Base-by-base conservation (phyloP, 64 coral and sea anemone species). In the Porites australiensis region DNA sequence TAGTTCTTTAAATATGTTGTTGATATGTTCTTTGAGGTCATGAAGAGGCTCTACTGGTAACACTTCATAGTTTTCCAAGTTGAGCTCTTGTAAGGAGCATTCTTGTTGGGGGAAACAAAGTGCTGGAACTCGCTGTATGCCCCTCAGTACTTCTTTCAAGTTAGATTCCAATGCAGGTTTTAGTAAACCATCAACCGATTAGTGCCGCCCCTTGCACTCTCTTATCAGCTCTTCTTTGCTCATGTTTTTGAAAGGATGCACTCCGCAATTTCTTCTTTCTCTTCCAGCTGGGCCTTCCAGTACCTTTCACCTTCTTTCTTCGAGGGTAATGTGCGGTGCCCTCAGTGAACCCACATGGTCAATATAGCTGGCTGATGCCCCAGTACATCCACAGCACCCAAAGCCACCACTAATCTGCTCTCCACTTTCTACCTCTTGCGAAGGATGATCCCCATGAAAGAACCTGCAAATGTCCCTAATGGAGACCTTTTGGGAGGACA, bases 11-110 rank as follows among this genome's bases (percentile, higher is more conserved):
- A 95, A 95, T 8, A 95, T 69, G 8, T 95, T 86, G 46, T 89
- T 79, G 9, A 81, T 83, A 43, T 95, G 92, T 20, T 93, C 53
- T n/a, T 83, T 75, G 58, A 88, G 75, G 16, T 93, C 92, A 80
- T 93, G 91, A 2, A 93, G 91, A 14, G 91, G 91, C 19, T 93
- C 91, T 45, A 49, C 61, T 27, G 91, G 91, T 7, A 88, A 6
- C 11, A 93, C 75, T 69, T 93, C 75, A 82, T 93, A 93, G 5
- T 64, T 18, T 27, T 44, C 43, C 13, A 92, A 59, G 71, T 76
- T 86, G 68, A 89, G 57, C 44, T 87, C 67, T 54, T 67, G 2
- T 65, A 87, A 13, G 3, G 83, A 72, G 20, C 11, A 18, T 0
- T 0, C 50, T 46, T 62, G 83, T 62, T 20, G 8, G 47, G 10